These are phyloP conservation scores for Catamblyrhynchus diadema DNA, from an alignment of 2,797 vertebrate species.

Conservation along the genomic window DNA sequence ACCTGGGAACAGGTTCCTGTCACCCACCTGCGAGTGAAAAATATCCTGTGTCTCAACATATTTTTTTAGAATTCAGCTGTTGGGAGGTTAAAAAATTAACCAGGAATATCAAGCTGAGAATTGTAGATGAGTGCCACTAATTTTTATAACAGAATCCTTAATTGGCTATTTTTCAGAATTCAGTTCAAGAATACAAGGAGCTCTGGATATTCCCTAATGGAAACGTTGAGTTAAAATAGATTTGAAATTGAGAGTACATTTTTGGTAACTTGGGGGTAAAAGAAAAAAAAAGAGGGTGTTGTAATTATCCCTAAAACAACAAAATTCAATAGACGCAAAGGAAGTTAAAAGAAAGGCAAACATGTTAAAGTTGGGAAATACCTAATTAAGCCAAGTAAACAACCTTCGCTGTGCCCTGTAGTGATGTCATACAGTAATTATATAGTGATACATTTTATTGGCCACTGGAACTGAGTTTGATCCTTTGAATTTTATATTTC, in stretches of 20 bases:
- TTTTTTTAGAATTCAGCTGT: background rate
- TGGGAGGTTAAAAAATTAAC: background rate
- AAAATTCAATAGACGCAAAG: background rate
- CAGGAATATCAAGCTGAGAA: background rate
- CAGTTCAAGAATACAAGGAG: background rate
- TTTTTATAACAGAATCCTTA: constrained; percentile 7
- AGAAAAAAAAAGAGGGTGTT: background rate
- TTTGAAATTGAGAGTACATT: background rate
- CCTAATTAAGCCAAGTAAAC: constrained; percentile 9
- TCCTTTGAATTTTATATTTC: background rate
- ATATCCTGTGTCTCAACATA: background rate
- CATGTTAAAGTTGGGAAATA: background rate
- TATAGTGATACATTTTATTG: background rate
- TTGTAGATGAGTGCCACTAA: background rate
- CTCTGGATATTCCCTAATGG: background rate
- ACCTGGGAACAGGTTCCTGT: background rate
- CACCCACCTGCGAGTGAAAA: background rate
- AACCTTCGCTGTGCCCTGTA: background rate
- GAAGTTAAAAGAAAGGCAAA: background rate
- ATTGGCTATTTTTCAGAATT: background rate
- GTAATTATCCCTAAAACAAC: background rate
- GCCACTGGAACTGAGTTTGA: background rate
- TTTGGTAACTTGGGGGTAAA: constrained; percentile 7
- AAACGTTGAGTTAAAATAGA: background rate
- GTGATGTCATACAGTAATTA: background rate